These are phyloP conservation scores for Porites cylindrica DNA, from an alignment of 92 coral and sea anemone species.

Conservation along the genomic window DNA sequence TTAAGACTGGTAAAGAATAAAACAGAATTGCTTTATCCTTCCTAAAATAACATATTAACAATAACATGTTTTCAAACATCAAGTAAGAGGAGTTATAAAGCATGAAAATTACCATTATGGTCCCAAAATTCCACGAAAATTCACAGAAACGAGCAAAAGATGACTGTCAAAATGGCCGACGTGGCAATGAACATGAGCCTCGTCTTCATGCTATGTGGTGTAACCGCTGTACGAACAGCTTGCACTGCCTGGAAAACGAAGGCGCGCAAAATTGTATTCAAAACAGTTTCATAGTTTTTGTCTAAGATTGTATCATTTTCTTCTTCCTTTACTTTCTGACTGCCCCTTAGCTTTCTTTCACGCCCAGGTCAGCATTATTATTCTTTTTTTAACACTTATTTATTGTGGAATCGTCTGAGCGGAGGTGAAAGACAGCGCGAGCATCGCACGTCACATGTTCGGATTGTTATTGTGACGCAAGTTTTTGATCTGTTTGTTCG, in stretches of 20 bases:
- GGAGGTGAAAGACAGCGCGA: too few species aligned
- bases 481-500: too few species aligned
- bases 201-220: slow-evolving; percentile 10
- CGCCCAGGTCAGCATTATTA: too few species aligned
- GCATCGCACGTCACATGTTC: too few species aligned
- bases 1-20: not conserved
- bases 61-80: not conserved
- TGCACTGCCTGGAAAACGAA: not conserved
- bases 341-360: too few species aligned
- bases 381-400: too few species aligned
- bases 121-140: slow-evolving; percentile 36
- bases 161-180: slow-evolving; percentile 93
- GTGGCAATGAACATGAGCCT: slow-evolving; percentile 73
- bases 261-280: not conserved
- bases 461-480: too few species aligned
- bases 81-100: not conserved
- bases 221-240: slow-evolving; percentile 23
- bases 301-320: too few species aligned
- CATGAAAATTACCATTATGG: slow-evolving; percentile 68
- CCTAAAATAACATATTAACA: not conserved
- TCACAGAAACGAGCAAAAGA: not conserved
- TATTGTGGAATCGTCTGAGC: too few species aligned
- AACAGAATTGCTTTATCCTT: not conserved
- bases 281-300: too few species aligned
- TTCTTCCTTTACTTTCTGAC: too few species aligned